phyloP scores from a whole-genome alignment of 1,140 invertebrate genomes.

The Musca vetustissima region DNA sequence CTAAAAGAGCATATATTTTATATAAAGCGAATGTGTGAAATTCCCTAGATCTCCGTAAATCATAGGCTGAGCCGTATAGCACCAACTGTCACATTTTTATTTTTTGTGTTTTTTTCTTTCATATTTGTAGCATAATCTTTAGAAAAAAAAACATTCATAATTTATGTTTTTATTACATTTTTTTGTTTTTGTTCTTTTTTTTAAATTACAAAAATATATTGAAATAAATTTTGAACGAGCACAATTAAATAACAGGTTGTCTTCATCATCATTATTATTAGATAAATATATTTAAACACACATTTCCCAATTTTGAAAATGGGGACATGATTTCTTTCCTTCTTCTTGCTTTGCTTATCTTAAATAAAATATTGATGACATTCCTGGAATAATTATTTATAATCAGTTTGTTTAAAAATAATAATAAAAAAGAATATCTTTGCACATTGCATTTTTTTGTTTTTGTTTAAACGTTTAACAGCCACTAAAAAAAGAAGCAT shows the following conservation, averaged over 20 bases:
- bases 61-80: too few relatives aligned
- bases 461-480: constrained; percentile 13
- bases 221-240: constrained; percentile 22
- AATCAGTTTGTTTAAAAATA: too few relatives aligned
- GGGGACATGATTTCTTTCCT: background rate
- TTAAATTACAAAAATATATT: constrained; percentile 26
- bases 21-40: too few relatives aligned
- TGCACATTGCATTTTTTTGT: too few relatives aligned
- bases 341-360: background rate
- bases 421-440: too few relatives aligned
- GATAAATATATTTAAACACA: constrained; percentile 59
- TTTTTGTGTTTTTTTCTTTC: too few relatives aligned
- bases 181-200: constrained; percentile 11
- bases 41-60: too few relatives aligned
- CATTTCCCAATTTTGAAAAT: constrained; percentile 62
- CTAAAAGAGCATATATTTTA: too few relatives aligned
- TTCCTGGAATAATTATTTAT: too few relatives aligned
- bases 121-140: too few relatives aligned
- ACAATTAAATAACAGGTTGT: constrained; percentile 18
- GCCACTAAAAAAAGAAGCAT: constrained; percentile 13
- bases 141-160: constrained; percentile 11
- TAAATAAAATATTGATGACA: background rate
- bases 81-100: too few relatives aligned
- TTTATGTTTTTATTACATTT: too few relatives aligned
- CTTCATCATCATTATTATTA: constrained; percentile 6